Conservation (phyloP, 2,113 vertebrate genomes). For the Formicarius rufipectus region DNA sequence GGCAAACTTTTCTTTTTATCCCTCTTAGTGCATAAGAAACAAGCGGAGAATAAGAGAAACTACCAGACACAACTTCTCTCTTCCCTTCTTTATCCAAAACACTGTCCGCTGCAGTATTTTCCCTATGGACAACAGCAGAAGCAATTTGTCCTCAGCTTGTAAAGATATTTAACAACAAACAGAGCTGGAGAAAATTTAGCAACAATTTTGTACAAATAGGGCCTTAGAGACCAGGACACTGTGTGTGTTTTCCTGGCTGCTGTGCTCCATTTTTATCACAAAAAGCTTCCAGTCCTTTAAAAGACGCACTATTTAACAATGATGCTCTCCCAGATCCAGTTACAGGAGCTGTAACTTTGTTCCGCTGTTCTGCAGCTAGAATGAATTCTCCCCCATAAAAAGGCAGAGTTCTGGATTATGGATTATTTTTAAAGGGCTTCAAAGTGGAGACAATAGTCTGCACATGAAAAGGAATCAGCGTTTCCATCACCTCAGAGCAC, state of each 20-base stretch:
- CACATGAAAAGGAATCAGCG: rapidly evolving
- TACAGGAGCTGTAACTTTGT: not conserved
- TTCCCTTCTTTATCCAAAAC: not conserved
- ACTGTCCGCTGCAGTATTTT: not conserved
- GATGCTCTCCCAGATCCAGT: not conserved
- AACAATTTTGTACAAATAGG: not conserved
- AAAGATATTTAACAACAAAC: not conserved
- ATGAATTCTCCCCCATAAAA: not conserved
- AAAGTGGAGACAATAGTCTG: not conserved
- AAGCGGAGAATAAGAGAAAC: not conserved
- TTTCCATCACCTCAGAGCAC: not conserved
- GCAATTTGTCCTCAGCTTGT: not conserved
- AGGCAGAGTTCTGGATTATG: not conserved
- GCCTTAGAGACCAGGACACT: not conserved
- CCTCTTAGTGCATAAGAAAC: not conserved
- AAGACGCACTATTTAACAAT: not conserved
- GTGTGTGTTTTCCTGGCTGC: not conserved
- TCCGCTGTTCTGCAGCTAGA: not conserved
- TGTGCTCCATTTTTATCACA: not conserved
- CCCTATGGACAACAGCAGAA: not conserved
- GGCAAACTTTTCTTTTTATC: not conserved
- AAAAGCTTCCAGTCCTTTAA: not conserved
- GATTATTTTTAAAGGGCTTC: not conserved
- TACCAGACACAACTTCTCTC: not conserved
- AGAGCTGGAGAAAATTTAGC: not conserved